Conservation (phyloP, 1,140 invertebrate genomes). For the Camponotus pennsylvanicus region DNA sequence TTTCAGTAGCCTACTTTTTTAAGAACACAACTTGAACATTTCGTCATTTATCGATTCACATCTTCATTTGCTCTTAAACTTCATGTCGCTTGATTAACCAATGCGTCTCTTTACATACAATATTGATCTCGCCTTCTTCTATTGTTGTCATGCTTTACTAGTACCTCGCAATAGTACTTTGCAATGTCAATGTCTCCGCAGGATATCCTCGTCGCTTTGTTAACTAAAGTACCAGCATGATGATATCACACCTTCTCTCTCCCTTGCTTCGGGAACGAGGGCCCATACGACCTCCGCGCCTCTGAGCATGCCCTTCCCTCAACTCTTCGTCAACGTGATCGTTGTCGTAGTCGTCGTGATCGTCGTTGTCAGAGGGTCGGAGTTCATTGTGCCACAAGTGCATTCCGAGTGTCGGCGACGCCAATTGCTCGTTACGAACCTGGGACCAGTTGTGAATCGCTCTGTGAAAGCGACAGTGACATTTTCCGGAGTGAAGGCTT, state of each 20-base stretch:
- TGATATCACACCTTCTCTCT: conserved; percentile 27
- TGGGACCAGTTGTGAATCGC: conserved; percentile 68
- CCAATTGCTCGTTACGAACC: conserved; percentile 75
- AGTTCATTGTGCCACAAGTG: conserved; percentile 83
- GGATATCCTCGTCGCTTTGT: conserved; percentile 64
- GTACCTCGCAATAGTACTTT: conserved; percentile 22
- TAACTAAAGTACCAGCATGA: conserved; percentile 40
- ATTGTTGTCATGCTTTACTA: neutral
- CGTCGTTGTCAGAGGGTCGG: conserved; percentile 76
- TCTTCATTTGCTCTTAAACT: neutral
- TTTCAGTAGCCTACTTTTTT: conserved; percentile 31
- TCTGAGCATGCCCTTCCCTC: conserved; percentile 28
- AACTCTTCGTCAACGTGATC: conserved; percentile 27
- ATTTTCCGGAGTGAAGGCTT: conserved; percentile 47
- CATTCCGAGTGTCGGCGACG: conserved; percentile 75
- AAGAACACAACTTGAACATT: neutral
- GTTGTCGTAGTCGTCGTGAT: conserved; percentile 44
- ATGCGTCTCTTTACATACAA: neutral
- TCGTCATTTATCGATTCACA: conserved; percentile 5
- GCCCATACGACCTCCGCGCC: conserved; percentile 38
- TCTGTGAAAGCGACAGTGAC: conserved; percentile 66
- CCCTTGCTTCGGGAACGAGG: conserved; percentile 10
- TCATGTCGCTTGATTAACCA: neutral
- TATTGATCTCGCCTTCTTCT: neutral
- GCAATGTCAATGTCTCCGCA: conserved; percentile 70